Evolutionary conservation across 2,113 vertebrate species (phyloP).

Genomic region (Antidorcas marsupialis): DNA sequence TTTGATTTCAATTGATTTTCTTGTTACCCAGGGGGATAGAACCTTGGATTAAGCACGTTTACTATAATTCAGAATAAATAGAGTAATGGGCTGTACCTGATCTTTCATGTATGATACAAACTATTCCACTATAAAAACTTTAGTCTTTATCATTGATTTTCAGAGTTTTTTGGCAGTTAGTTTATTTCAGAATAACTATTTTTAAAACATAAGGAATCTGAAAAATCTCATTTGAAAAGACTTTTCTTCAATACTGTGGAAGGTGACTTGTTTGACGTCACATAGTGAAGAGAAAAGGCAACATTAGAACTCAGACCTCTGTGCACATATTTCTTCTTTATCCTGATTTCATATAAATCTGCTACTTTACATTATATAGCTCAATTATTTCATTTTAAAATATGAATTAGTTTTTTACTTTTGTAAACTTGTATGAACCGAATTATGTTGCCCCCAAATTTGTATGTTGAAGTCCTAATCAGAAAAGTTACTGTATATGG

Average conservation of each 20-base stretch:
- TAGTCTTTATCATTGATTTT: not conserved
- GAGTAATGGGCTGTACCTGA: not conserved
- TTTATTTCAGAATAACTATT: not conserved
- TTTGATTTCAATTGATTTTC: not conserved
- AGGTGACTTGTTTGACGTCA: not conserved
- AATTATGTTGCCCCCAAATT: not conserved
- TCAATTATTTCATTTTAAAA: not conserved
- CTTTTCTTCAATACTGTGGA: not conserved
- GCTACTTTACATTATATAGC: not conserved
- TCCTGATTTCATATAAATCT: not conserved
- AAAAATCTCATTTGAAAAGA: not conserved
- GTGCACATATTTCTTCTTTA: not conserved
- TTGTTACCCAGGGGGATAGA: not conserved
- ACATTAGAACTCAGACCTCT: not conserved
- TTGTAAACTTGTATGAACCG: not conserved
- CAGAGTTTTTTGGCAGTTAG: not conserved
- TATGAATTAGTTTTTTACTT: not conserved
- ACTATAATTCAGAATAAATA: not conserved
- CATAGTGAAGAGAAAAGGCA: not conserved
- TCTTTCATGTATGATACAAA: not conserved
- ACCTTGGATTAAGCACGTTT: not conserved
- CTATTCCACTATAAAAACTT: not conserved
- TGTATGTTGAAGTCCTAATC: not conserved
- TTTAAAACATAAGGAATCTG: not conserved
- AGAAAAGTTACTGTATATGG: not conserved